Conservation (phyloP, 2,888 invertebrate species). For the Chloroclystis v-ata region DNA sequence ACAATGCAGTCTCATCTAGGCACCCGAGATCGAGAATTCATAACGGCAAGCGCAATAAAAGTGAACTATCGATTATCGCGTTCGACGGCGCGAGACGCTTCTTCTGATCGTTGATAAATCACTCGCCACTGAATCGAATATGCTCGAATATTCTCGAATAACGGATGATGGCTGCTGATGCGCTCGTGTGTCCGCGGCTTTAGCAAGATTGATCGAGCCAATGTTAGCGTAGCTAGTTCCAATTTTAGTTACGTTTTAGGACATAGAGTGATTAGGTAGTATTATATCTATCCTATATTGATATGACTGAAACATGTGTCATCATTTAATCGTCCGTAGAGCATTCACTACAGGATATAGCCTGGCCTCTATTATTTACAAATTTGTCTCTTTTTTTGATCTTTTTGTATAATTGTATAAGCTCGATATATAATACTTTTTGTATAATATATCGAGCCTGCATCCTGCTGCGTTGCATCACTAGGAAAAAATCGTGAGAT, state of each 20-base stretch:
- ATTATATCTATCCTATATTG: too few species aligned
- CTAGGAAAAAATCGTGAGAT: too few species aligned
- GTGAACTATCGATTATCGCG: constrained; percentile 63
- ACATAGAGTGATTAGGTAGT: not conserved
- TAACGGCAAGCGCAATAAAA: constrained; percentile 46
- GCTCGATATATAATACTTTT: too few species aligned
- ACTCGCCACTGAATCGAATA: constrained; percentile 46
- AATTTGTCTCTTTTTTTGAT: too few species aligned
- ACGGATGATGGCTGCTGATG: constrained; percentile 44
- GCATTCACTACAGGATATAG: too few species aligned
- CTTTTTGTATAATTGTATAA: too few species aligned
- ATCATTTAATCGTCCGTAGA: too few species aligned
- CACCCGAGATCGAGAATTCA: constrained; percentile 12
- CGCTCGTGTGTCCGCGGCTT: constrained; percentile 39
- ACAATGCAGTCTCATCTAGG: constrained; percentile 2
- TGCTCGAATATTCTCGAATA: constrained; percentile 41
- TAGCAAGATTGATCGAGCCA: constrained; percentile 37
- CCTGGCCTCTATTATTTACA: too few species aligned
- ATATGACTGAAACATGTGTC: too few species aligned
- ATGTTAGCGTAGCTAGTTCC: constrained; percentile 3
- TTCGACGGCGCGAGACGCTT: constrained; percentile 56
- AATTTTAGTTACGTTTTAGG: constrained; percentile 5
- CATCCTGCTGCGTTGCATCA: too few species aligned
- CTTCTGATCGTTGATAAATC: constrained; percentile 62
- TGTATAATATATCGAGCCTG: too few species aligned